Base-by-base conservation (phyloP, 2,113 vertebrate species). In the Oryctolagus cuniculus region DNA sequence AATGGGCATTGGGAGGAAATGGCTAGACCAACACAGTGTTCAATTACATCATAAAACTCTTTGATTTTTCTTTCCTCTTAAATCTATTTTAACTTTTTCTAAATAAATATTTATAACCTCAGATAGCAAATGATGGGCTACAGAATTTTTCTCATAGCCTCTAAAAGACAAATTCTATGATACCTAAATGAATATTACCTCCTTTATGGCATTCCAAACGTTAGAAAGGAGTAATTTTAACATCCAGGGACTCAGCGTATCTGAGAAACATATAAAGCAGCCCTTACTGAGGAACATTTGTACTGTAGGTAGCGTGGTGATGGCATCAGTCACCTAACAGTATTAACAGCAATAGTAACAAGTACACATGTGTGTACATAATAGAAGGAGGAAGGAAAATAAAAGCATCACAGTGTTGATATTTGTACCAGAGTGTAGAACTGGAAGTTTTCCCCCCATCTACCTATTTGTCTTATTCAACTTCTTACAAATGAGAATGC, bases 81-180 rank as follows among this genome's bases (percentile, higher is more conserved):
- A 67, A 72, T 16, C 27, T 6, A 81, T 78, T 64, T 94, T 85
- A 83, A 63, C 10, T 29, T 80, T 86, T 93, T 67, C 69, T n/a
- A 63, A 77, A 66, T 29, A 81, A 89, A 66, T n/a, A 49, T 27
- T 66, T 75, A 38, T n/a, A 95, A 85, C 19, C 8, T 17, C 53
- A 72, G n/a, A 84, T 2, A 90, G 10, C 5, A 90, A 34, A 61
- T n/a, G 53, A 31, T 31, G 55, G 5, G 38, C 5, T 63, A 44
- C 44, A 44, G 44, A 7, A 44, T 44, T 44, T 44, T 44, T 44
- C 44, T 44, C 44, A 44, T 44, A 44, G 44, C 44, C 44, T 82
- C 34, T 34, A 90, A 82, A 25, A 77, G 15, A 85, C 6, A 3
- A 53, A 83, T 38, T 74, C 53, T 82, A 38, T 53, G 77, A 88